Conservation (phyloP, 2,888 invertebrate species). For the Pimpla rufipes region DNA sequence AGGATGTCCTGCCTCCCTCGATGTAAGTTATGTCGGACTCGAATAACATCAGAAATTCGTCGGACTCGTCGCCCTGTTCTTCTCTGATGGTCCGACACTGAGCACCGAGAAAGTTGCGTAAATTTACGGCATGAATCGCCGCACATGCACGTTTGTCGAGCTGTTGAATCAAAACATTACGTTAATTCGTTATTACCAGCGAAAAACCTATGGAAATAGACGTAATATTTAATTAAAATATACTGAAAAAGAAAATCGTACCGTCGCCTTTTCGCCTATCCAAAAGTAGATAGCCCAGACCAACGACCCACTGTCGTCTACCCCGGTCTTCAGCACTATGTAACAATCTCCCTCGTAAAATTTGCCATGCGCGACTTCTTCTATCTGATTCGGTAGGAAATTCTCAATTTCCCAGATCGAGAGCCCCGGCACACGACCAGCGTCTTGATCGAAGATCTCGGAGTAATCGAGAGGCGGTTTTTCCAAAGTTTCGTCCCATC, state of each 20-base stretch:
- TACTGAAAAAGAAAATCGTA: slow-evolving; percentile 82
- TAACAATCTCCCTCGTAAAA: slow-evolving; percentile 99
- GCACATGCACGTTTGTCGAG: slow-evolving; percentile 98
- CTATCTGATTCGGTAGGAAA: slow-evolving; percentile 97
- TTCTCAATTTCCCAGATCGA: slow-evolving; percentile 99
- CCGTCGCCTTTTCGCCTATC: slow-evolving; percentile 98
- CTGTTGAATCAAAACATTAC: slow-evolving; percentile 83
- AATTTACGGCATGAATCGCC: slow-evolving; percentile 99
- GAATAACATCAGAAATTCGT: slow-evolving; percentile 97
- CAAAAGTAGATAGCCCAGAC: slow-evolving; percentile 99
- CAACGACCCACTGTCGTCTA: slow-evolving; percentile 94
- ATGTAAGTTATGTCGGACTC: slow-evolving; percentile 96
- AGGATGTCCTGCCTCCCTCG: slow-evolving; percentile 98
- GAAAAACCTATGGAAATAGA: too few relatives aligned
- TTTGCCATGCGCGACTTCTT: slow-evolving; percentile 97
- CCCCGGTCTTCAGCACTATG: slow-evolving; percentile 95
- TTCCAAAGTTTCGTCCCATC: slow-evolving; percentile 98
- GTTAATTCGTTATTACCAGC: slow-evolving; percentile 37
- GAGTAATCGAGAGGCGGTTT: slow-evolving; percentile 98
- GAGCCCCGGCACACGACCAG: slow-evolving; percentile 96
- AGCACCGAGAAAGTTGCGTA: slow-evolving; percentile 98
- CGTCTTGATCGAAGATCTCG: slow-evolving; percentile 98
- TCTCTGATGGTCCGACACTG: slow-evolving; percentile 97
- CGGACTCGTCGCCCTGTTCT: slow-evolving; percentile 98
- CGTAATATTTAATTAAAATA: slow-evolving; percentile 35